Evolutionary conservation across 2,113 vertebrate genomes (phyloP).

Genomic region (Dipodomys stephensi): DNA sequence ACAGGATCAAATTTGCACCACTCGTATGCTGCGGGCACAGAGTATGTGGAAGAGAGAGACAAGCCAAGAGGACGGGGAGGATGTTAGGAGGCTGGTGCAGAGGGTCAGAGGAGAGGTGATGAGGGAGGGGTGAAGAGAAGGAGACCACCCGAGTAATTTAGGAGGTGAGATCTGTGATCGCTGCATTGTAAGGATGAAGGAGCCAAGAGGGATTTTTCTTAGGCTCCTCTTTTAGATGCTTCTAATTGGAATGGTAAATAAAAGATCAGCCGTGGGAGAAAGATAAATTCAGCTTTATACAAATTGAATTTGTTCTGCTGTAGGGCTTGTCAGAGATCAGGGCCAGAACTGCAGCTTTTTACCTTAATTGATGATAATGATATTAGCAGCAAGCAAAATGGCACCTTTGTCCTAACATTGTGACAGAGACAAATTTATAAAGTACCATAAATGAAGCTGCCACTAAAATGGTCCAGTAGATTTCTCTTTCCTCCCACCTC

Average conservation of each 20-base stretch:
- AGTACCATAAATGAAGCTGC: not conserved
- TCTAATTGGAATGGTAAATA: conserved; percentile 1
- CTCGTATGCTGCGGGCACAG: not conserved
- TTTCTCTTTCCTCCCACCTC: not conserved
- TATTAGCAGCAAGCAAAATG: conserved; percentile 10
- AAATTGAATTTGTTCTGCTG: conserved; percentile 31
- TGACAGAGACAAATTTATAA: conserved; percentile 23
- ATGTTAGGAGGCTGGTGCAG: not conserved
- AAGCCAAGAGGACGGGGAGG: not conserved
- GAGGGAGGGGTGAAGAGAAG: not conserved
- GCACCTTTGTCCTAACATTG: not conserved
- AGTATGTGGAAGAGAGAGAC: not conserved
- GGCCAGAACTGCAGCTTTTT: conserved; percentile 32
- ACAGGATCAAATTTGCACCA: not conserved
- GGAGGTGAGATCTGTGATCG: not conserved
- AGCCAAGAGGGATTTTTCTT: not conserved
- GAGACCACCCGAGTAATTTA: not conserved
- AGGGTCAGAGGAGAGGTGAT: not conserved
- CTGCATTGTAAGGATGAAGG: not conserved
- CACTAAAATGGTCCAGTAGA: not conserved
- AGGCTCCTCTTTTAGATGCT: not conserved
- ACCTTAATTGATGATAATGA: not conserved
- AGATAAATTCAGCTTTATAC: not conserved
- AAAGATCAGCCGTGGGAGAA: not conserved
- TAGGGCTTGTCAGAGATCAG: conserved; percentile 6